These are phyloP conservation scores for Diphyllodes magnificus DNA, from an alignment of 2,113 vertebrate species.

Conservation along the genomic window DNA sequence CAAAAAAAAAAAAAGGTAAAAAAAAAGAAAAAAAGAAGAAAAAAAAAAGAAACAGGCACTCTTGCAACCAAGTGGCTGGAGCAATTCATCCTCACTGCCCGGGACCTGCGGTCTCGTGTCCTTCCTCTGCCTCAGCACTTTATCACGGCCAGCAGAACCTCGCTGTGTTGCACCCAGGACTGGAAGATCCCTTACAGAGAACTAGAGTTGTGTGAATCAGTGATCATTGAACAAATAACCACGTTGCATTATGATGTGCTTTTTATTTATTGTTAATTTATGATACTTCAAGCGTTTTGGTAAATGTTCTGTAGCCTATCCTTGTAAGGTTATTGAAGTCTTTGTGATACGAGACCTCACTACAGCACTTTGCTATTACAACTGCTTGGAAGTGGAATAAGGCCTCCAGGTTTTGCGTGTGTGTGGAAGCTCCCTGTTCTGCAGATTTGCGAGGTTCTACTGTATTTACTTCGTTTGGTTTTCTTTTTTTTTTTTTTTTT, in stretches of 20 bases:
- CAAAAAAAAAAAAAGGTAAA: neutral
- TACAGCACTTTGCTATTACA: slow-evolving; percentile 59
- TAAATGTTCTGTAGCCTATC: slow-evolving; percentile 39
- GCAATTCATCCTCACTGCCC: slow-evolving; percentile 45
- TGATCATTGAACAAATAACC: neutral
- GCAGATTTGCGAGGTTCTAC: slow-evolving; percentile 58
- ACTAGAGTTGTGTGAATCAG: neutral
- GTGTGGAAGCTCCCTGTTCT: slow-evolving; percentile 52
- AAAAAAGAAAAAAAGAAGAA: neutral
- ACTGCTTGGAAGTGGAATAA: slow-evolving; percentile 45
- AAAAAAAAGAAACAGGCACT: neutral
- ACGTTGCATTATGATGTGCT: neutral
- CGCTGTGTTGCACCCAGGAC: slow-evolving; percentile 27
- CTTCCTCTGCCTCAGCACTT: slow-evolving; percentile 75
- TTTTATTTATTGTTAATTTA: slow-evolving; percentile 65
- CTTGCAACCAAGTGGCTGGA: slow-evolving; percentile 37
- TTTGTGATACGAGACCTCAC: slow-evolving; percentile 55
- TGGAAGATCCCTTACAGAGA: slow-evolving; percentile 31
- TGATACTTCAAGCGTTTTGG: slow-evolving; percentile 53
- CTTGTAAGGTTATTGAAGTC: slow-evolving; percentile 18
- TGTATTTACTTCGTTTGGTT: neutral
- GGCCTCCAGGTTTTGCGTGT: slow-evolving; percentile 31
- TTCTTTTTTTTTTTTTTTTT: neutral
- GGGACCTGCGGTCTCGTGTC: slow-evolving; percentile 22
- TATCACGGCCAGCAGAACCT: slow-evolving; percentile 67